A percentile compares a stretch with the other conserved stretches of the same genome.
Conservation (phyloP, 2,113 vertebrate species). For the Fulica atra region DNA sequence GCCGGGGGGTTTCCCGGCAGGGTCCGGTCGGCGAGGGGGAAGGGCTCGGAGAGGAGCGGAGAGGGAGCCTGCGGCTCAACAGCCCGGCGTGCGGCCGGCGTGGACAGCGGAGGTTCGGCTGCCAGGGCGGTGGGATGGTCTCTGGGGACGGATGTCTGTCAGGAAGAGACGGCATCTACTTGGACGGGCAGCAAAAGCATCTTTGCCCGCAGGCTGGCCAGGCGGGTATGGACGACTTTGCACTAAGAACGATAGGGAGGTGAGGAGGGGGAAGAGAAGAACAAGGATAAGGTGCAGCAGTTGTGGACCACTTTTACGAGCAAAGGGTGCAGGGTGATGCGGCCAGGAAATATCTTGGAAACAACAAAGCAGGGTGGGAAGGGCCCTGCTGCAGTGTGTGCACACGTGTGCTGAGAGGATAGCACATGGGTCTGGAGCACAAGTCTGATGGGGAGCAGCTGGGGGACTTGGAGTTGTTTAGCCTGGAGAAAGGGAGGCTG, state of each 20-base stretch:
- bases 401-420: accelerated
- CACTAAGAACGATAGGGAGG: background rate
- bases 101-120: accelerated
- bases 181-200: accelerated
- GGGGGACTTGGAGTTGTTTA: too few species aligned
- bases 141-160: background rate
- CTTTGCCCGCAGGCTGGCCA: background rate
- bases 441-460: too few species aligned
- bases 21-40: accelerated
- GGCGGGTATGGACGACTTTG: too few species aligned
- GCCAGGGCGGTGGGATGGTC: accelerated
- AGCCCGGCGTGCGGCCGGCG: background rate
- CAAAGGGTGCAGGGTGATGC: accelerated
- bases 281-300: background rate
- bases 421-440: accelerated
- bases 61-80: background rate
- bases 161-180: background rate
- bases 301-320: background rate
- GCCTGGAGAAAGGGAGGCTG: too few species aligned
- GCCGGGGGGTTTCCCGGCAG: accelerated
- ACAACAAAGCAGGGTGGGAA: background rate
- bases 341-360: background rate
- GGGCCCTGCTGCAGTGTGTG: background rate
- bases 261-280: background rate
- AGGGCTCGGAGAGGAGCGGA: background rate